A percentile compares a stretch with the other conserved stretches of the same genome.
phyloP scores from a whole-genome alignment of 2,888 invertebrate species.

The Mesoligia furuncula region DNA sequence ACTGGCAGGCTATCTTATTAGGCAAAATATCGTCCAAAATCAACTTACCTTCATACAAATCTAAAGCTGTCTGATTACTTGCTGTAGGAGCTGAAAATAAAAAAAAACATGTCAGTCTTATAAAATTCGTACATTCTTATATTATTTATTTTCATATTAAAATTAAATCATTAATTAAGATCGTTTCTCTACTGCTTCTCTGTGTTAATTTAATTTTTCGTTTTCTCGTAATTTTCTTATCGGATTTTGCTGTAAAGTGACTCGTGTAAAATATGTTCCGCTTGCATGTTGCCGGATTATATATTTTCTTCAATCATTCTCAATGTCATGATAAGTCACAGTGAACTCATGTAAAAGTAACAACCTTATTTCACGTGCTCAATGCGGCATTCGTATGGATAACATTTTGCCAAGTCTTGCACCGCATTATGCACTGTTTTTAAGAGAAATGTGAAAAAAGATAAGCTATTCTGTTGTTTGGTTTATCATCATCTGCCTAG shows the following conservation, averaged over 20 bases:
- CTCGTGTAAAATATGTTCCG: conserved; percentile 74
- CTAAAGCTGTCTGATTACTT: conserved; percentile 91
- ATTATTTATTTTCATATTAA: conserved; percentile 12
- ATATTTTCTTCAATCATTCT: conserved; percentile 65
- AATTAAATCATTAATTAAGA: conserved; percentile 46
- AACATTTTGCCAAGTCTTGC: conserved; percentile 12
- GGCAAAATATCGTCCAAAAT: neutral
- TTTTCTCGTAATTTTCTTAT: conserved; percentile 69
- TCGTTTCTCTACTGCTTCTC: conserved; percentile 40
- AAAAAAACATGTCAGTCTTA: conserved; percentile 41
- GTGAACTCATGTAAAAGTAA: conserved; percentile 39
- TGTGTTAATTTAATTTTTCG: conserved; percentile 51
- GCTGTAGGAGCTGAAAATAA: conserved; percentile 92
- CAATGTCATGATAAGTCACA: conserved; percentile 60
- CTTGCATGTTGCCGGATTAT: conserved; percentile 66
- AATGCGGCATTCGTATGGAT: conserved; percentile 27
- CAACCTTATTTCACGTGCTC: conserved; percentile 49
- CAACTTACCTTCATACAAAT: conserved; percentile 90
- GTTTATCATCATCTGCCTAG: too few species aligned
- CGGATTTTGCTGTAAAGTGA: conserved; percentile 60
- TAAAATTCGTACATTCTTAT: neutral
- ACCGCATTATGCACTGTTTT: neutral
- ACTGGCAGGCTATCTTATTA: neutral
- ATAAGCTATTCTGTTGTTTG: conserved; percentile 23
- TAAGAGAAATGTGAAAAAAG: conserved; percentile 15